Evolutionary conservation across 2,113 vertebrate genomes (phyloP).

Genomic region (Catharus minimus): DNA sequence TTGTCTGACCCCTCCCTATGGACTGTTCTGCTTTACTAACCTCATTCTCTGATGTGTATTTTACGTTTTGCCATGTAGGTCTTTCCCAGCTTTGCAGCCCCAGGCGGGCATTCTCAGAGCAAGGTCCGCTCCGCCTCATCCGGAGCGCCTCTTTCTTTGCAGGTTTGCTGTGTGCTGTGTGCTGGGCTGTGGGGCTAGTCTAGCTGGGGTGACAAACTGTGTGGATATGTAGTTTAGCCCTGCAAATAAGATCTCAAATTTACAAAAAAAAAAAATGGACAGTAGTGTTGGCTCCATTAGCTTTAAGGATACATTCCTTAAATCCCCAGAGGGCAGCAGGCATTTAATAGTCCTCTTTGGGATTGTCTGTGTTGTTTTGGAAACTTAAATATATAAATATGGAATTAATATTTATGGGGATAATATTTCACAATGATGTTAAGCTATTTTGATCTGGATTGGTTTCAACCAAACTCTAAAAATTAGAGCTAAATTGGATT

Average conservation of each 20-base stretch:
- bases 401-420: not conserved
- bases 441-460: constrained; percentile 34
- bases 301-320: not conserved
- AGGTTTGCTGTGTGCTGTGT: constrained; percentile 92
- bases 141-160: constrained; percentile 99
- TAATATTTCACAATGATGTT: not conserved
- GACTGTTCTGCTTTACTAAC: constrained; percentile 79
- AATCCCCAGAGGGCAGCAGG: not conserved
- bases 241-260: constrained; percentile 74
- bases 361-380: not conserved
- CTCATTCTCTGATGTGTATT: constrained; percentile 80
- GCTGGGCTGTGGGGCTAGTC: constrained; percentile 80
- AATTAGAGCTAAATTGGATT: not conserved
- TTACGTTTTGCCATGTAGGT: constrained; percentile 90
- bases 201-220: constrained; percentile 68
- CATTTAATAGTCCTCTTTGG: not conserved
- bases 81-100: constrained; percentile 99
- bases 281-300: not conserved
- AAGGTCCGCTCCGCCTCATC: constrained; percentile 99
- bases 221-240: constrained; percentile 54
- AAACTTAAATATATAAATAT: not conserved
- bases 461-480: constrained; percentile 5
- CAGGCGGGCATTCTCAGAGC: constrained; percentile 98
- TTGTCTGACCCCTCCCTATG: constrained; percentile 46
- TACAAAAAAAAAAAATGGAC: not conserved